phyloP scores from a whole-genome alignment of 2,113 vertebrate species.

The Phyllostomus hastatus region DNA sequence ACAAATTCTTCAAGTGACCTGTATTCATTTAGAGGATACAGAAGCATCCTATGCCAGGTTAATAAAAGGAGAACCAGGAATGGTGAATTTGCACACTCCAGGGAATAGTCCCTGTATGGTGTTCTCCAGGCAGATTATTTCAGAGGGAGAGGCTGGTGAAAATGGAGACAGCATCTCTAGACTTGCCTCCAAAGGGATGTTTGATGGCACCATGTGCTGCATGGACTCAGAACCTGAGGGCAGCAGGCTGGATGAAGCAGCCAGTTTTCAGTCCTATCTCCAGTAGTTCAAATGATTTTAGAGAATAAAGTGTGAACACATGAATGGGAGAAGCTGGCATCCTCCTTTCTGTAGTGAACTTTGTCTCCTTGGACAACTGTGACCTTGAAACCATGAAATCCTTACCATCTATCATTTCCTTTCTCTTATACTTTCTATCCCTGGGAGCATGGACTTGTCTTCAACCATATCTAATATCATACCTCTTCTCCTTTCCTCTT shows the following conservation, averaged over 20 bases:
- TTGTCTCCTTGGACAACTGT: rapidly evolving
- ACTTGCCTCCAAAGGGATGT: neutral
- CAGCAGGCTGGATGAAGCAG: rapidly evolving
- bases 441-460: neutral
- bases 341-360: rapidly evolving
- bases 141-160: neutral
- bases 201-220: rapidly evolving
- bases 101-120: rapidly evolving
- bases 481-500: neutral
- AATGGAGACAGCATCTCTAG: neutral
- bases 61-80: rapidly evolving
- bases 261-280: neutral
- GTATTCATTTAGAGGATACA: neutral
- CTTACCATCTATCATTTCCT: rapidly evolving
- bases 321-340: too few species aligned
- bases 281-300: neutral
- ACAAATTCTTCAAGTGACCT: neutral
- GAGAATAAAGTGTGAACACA: rapidly evolving
- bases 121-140: too few species aligned
- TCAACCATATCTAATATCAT: rapidly evolving
- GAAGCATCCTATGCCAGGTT: neutral
- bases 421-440: neutral
- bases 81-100: neutral
- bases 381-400: neutral
- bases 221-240: too few species aligned